Evolutionary conservation across 2,113 vertebrate genomes (phyloP).

Genomic region (Garra rufa): DNA sequence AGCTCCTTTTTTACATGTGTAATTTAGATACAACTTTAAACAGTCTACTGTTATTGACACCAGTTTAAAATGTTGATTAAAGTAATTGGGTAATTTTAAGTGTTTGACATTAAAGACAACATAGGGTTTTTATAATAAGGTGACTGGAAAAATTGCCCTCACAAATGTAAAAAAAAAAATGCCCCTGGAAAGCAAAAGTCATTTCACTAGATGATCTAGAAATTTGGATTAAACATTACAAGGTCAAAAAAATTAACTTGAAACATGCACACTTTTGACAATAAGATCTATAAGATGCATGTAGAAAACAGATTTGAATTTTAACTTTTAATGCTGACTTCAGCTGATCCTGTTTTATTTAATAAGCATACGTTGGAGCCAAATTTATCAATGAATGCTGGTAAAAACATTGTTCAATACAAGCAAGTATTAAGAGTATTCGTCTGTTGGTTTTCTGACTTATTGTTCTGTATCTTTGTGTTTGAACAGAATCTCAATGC

Average conservation of each 20-base stretch:
- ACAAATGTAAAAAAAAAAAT: too few relatives aligned
- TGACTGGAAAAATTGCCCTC: too few relatives aligned
- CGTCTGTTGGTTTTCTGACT: not conserved
- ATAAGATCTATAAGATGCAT: not conserved
- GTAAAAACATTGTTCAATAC: not conserved
- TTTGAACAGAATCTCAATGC: not conserved
- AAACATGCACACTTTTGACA: not conserved
- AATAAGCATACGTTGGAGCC: not conserved
- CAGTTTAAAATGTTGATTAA: too few relatives aligned
- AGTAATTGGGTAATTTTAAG: too few relatives aligned
- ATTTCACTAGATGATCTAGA: not conserved
- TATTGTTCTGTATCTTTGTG: not conserved
- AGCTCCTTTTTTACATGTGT: too few relatives aligned
- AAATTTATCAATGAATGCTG: not conserved
- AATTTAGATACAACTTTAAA: too few relatives aligned
- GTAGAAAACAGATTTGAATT: not conserved
- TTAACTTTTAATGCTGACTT: not conserved
- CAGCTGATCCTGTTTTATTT: not conserved
- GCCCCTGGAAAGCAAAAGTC: too few relatives aligned
- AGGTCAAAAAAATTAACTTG: not conserved
- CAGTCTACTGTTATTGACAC: too few relatives aligned
- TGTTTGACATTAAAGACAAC: too few relatives aligned
- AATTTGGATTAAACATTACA: not conserved
- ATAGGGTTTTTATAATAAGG: too few relatives aligned
- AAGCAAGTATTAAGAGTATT: not conserved